These are phyloP conservation scores for Drosophila burlai DNA, from an alignment of 1,140 invertebrate species.

Conservation along the genomic window DNA sequence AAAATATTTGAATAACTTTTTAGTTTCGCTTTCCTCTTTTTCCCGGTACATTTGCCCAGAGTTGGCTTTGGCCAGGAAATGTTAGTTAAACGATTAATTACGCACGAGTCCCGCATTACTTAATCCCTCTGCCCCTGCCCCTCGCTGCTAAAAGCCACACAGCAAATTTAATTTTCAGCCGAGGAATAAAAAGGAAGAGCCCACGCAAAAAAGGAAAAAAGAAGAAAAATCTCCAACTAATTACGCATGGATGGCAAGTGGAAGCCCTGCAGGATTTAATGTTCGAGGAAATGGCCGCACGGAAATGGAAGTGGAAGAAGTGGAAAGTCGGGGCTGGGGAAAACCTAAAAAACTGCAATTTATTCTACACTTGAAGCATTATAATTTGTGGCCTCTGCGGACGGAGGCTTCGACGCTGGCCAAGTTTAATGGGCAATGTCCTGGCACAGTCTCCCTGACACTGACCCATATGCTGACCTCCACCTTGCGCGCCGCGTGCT, in stretches of 20 bases:
- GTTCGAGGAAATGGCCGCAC: slow-evolving; percentile 43
- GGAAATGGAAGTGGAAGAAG: slow-evolving; percentile 29
- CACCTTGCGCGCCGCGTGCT: slow-evolving; percentile 41
- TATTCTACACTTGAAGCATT: slow-evolving; percentile 82
- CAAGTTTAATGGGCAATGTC: slow-evolving; percentile 66
- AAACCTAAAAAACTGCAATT: slow-evolving; percentile 66
- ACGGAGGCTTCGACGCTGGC: slow-evolving; percentile 57
- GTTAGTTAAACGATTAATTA: slow-evolving; percentile 80
- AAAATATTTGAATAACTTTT: slow-evolving; percentile 41
- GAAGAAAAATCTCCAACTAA: slow-evolving; percentile 71
- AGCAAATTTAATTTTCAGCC: slow-evolving; percentile 68
- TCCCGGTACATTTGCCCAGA: slow-evolving; percentile 26
- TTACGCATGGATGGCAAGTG: slow-evolving; percentile 80
- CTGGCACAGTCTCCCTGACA: slow-evolving; percentile 43
- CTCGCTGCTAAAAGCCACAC: slow-evolving; percentile 14
- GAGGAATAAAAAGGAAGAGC: slow-evolving; percentile 34
- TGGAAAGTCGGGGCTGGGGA: slow-evolving; percentile 3
- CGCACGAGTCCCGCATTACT: slow-evolving; percentile 58
- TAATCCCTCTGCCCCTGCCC: background rate
- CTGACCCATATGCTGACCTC: slow-evolving; percentile 49
- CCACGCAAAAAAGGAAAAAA: slow-evolving; percentile 1
- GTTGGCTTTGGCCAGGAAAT: slow-evolving; percentile 51
- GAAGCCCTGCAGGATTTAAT: slow-evolving; percentile 62
- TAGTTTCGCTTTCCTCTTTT: background rate
- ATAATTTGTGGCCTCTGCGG: slow-evolving; percentile 73